Conservation (phyloP, 2,888 invertebrate species). For the Pinctada fucata region DNA sequence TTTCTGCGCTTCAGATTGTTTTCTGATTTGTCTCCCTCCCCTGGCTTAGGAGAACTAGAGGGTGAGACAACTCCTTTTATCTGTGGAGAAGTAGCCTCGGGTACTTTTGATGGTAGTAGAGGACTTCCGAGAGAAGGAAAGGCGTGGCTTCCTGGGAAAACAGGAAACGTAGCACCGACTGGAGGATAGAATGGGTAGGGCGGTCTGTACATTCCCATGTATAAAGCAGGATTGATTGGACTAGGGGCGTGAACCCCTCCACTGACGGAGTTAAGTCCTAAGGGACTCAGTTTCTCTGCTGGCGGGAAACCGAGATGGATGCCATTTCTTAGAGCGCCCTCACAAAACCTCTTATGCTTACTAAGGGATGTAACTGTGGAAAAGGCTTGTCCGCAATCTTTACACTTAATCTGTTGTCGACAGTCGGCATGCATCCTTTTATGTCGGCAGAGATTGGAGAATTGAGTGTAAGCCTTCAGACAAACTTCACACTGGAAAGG, state of each 20-base stretch:
- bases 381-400: constrained; percentile 95
- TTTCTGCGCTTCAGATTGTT: constrained; percentile 26
- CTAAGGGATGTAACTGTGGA: constrained; percentile 93
- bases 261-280: constrained; percentile 27
- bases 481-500: constrained; percentile 95
- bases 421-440: constrained; percentile 99
- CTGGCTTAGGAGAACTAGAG: background rate
- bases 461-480: constrained; percentile 98
- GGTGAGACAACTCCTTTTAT: constrained; percentile 25
- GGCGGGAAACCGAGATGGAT: constrained; percentile 61
- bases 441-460: constrained; percentile 99
- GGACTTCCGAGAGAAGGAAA: constrained; percentile 48
- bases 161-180: constrained; percentile 51
- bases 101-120: constrained; percentile 44
- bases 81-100: constrained; percentile 39
- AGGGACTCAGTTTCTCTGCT: constrained; percentile 47
- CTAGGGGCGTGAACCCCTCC: constrained; percentile 41
- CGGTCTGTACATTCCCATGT: constrained; percentile 67
- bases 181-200: constrained; percentile 68
- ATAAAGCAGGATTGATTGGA: constrained; percentile 53
- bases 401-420: constrained; percentile 93
- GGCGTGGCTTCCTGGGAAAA: constrained; percentile 54
- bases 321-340: constrained; percentile 80
- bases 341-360: constrained; percentile 97
- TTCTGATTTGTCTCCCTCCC: constrained; percentile 1